Evolutionary conservation across 2,888 invertebrate genomes (phyloP).

Genomic region (Drosophila helvetica): DNA sequence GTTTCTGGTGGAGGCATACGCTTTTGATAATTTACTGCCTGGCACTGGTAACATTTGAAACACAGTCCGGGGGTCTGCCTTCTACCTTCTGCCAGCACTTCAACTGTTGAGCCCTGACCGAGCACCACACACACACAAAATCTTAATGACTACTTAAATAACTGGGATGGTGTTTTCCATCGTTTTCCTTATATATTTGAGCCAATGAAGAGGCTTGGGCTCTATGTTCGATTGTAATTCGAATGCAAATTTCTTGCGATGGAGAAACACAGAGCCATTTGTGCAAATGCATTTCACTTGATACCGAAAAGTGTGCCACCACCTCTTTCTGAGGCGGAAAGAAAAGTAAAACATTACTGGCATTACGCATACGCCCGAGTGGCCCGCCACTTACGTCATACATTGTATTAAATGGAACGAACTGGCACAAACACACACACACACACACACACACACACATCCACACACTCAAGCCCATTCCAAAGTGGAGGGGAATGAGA

Average conservation of each 20-base stretch:
- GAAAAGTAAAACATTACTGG: slow-evolving; percentile 41
- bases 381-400: slow-evolving; percentile 65
- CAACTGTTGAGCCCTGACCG: background rate
- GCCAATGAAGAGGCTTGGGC: slow-evolving; percentile 2
- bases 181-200: background rate
- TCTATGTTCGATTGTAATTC: slow-evolving; percentile 35
- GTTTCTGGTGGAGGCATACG: slow-evolving; percentile 30
- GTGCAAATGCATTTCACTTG: slow-evolving; percentile 27
- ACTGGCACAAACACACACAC: slow-evolving; percentile 59
- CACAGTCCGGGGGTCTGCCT: background rate
- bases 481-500: background rate
- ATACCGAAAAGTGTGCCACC: slow-evolving; percentile 30
- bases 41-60: slow-evolving; percentile 12
- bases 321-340: background rate
- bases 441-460: slow-evolving; percentile 13
- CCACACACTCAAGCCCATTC: slow-evolving; percentile 2
- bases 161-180: slow-evolving; percentile 12
- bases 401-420: slow-evolving; percentile 68
- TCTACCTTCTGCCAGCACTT: background rate
- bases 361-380: slow-evolving; percentile 53
- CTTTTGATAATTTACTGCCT: slow-evolving; percentile 63
- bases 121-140: slow-evolving; percentile 16
- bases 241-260: slow-evolving; percentile 25
- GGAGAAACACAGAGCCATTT: slow-evolving; percentile 17
- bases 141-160: slow-evolving; percentile 41